Evolutionary conservation across 2,888 invertebrate genomes (phyloP).

Genomic region (Eilema caniola): DNA sequence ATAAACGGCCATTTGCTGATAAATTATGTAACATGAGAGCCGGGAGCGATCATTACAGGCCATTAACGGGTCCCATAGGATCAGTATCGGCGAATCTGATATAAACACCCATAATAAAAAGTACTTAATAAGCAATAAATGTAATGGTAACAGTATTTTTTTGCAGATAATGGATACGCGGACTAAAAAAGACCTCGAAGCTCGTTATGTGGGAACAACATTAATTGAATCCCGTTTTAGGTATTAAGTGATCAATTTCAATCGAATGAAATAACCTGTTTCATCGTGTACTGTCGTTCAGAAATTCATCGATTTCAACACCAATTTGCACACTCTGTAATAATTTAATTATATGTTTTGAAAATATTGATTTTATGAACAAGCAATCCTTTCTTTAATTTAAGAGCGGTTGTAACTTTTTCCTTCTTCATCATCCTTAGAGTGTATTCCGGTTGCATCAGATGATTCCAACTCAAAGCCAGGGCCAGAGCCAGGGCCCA

Average conservation of each 20-base stretch:
- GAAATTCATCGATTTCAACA: not conserved
- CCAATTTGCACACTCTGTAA: too few relatives aligned
- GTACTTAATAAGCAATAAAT: slow-evolving; percentile 21
- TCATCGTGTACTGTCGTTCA: not conserved
- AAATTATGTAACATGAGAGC: slow-evolving; percentile 35
- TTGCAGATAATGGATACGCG: not conserved
- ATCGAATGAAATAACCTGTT: not conserved
- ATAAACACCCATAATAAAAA: slow-evolving; percentile 17
- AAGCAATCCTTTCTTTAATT: too few relatives aligned
- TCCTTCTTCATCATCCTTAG: too few relatives aligned
- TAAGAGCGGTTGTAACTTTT: too few relatives aligned
- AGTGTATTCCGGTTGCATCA: too few relatives aligned
- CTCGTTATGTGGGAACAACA: not conserved
- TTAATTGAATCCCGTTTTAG: slow-evolving; percentile 3
- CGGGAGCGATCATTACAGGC: slow-evolving; percentile 26
- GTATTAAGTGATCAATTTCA: not conserved
- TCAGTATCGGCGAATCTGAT: slow-evolving; percentile 26
- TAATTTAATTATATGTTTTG: not conserved
- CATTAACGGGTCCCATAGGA: slow-evolving; percentile 35
- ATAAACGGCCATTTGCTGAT: slow-evolving; percentile 27
- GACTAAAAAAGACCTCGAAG: not conserved
- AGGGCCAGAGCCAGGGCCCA: too few relatives aligned
- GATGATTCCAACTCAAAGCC: too few relatives aligned
- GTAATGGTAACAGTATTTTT: slow-evolving; percentile 9
- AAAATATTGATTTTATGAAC: too few relatives aligned